phyloP scores from a whole-genome alignment of 2,113 vertebrate genomes.

The Rostratula benghalensis region DNA sequence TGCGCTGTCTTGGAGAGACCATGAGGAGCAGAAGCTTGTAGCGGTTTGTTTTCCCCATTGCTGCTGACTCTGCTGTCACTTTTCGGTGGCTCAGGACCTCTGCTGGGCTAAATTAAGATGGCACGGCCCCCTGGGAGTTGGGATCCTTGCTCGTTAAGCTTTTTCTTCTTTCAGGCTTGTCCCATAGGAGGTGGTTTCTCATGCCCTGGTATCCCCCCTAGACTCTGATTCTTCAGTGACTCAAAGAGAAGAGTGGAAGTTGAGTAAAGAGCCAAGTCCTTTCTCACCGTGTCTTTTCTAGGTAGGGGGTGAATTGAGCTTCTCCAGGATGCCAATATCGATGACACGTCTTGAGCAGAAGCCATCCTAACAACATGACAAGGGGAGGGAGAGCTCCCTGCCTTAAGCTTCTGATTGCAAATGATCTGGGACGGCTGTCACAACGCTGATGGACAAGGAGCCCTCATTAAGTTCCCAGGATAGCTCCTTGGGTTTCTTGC shows the following conservation, averaged over 20 bases:
- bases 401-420: neutral
- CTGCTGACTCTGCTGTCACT: constrained; percentile 27
- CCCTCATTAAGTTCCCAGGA: constrained; percentile 21
- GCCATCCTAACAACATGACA: neutral
- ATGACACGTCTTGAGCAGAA: neutral
- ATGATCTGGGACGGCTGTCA: neutral
- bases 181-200: neutral
- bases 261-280: neutral
- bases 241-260: neutral
- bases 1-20: neutral
- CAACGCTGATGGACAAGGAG: neutral
- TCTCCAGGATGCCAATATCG: neutral
- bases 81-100: neutral
- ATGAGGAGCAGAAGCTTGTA: neutral
- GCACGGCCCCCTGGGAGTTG: neutral
- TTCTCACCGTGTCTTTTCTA: neutral
- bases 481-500: neutral
- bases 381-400: neutral
- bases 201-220: neutral
- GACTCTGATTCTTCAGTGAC: neutral
- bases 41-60: neutral
- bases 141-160: neutral
- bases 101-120: constrained; percentile 1
- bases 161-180: neutral
- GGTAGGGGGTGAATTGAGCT: neutral